Evolutionary conservation across 2,113 vertebrate genomes (phyloP), one percentile per base, ranked within the genome.

Genomic region (Thalassoma bifasciatum): DNA sequence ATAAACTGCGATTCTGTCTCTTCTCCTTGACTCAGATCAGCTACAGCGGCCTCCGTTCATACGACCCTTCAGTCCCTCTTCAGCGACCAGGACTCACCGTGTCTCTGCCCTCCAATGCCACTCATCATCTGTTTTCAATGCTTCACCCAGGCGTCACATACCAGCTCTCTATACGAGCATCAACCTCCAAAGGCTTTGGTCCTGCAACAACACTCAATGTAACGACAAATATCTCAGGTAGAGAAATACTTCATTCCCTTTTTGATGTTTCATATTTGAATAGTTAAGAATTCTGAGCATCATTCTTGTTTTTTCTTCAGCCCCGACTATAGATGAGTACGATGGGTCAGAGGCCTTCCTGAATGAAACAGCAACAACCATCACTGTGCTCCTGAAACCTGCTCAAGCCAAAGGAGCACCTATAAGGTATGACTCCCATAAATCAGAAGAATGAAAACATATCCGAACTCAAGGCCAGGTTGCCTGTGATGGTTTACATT

Each of bases 151-250:
- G 98, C 0, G 99, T 98, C 49, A 99, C 96, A 0, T 99, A 99
- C 91, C 96, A 97, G 88, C 96, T 99, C 80, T 93, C 95, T 21
- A 95, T 99, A 89, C 94, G 96, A 24, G 98, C 98, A 23, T 98
- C 97, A 76, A 99, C 98, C 0, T 63, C 96, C 69, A 99, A 99
- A 85, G 98, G 98, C 2, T 99, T 98, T 37, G 98, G 98, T 1
- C 95, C 95, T 26, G 94, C 97, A 4, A 95, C 95, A 17, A 95
- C 95, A 0, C 94, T 99, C 86, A 99, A 99, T 1, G 95, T 99
- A 59, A 98, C 98, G 12, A 99, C 98, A 46, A 99, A 99, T 79
- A 99, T 99, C 76, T 99, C 98, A 88, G 98, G 98, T 99, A 90
- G 10, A 26, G 38, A 17, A 34, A 3, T 2, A 2, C 17, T 1